Base-by-base conservation (phyloP, 2,888 invertebrate species). In the Sinotaia quadrata region DNA sequence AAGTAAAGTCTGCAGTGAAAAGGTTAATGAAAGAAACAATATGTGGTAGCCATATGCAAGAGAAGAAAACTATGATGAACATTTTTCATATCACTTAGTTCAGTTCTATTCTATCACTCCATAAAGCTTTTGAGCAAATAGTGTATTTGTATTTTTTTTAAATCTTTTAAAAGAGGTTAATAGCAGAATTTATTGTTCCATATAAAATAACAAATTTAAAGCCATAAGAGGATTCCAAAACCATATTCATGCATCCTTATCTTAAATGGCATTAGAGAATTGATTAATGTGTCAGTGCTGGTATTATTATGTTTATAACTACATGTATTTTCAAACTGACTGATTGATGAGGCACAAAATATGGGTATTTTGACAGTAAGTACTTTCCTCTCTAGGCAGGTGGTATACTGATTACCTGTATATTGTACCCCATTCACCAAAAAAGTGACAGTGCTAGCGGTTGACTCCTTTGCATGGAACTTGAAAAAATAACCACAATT, bases 401-500 rank as follows among this genome's bases (percentile, higher is more conserved):
- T 24, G n/a, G 37, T 10, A 21, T 49, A 2, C 7, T 24, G 29
- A 44, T 52, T 71, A 82, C 82, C 82, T 68, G 78, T 78, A 56
- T 79, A 79, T 21, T 61, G 31, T 21, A 69, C 58, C 29, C 82
- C 83, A 75, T 84, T 84, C 31, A 84, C 72, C 31, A 75, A 78
- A 21, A 84, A 71, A 10, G 75, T 73, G 8, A 84, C 75, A 8
- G 62, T 58, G n/a, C 77, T 74, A 44, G 74, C 77, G 59, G 67
- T 56, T 8, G 76, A 69, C 4, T 74, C 69, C 1, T 66, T 70
- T 24, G 76, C 73, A 27, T 75, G 67, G 61, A 82, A 83, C 71
- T 83, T 83, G 75, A 83, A 80, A 74, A 79, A 79, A 69, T 81
- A 79, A 47, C 81, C 81, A 72, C 83, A 83, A 57, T 76, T 70